These are phyloP conservation scores for Pteromalus puparum DNA, from an alignment of 1,140 invertebrate species.

Conservation along the genomic window DNA sequence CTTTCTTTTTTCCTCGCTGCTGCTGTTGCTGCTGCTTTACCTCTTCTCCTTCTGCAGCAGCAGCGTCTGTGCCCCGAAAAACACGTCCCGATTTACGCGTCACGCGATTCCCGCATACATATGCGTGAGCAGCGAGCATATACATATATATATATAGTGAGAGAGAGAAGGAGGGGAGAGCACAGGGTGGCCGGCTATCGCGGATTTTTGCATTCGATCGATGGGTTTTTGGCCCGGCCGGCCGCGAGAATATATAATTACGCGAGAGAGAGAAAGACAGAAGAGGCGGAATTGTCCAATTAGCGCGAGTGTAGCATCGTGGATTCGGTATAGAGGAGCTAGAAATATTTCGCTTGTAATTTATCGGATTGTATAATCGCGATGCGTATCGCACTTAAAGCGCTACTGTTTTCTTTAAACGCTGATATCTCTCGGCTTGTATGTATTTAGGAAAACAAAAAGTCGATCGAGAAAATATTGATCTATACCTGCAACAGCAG, in stretches of 20 bases:
- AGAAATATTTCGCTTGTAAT: neutral
- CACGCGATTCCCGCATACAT: conserved; percentile 62
- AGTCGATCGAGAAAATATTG: no score
- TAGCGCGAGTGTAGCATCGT: neutral
- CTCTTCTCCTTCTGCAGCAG: conserved; percentile 48
- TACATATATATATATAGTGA: no score
- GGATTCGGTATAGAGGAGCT: neutral
- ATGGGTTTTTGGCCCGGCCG: neutral
- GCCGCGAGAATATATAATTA: neutral
- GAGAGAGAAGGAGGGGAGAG: neutral
- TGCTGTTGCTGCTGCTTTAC: conserved; percentile 1
- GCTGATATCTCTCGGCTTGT: no score
- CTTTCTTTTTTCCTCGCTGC: conserved; percentile 21
- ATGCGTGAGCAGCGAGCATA: conserved; percentile 39
- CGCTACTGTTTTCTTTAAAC: no score
- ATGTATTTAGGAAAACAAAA: no score
- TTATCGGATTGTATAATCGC: no score
- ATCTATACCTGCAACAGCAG: no score
- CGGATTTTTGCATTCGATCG: conserved; percentile 1
- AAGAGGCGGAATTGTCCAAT: neutral
- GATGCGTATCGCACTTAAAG: no score
- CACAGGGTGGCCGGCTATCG: neutral
- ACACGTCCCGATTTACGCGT: conserved; percentile 56
- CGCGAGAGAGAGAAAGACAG: neutral
- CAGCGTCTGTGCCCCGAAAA: conserved; percentile 50